phyloP scores from a whole-genome alignment of 1,140 invertebrate genomes.

The Zaprionus vittiger region DNA sequence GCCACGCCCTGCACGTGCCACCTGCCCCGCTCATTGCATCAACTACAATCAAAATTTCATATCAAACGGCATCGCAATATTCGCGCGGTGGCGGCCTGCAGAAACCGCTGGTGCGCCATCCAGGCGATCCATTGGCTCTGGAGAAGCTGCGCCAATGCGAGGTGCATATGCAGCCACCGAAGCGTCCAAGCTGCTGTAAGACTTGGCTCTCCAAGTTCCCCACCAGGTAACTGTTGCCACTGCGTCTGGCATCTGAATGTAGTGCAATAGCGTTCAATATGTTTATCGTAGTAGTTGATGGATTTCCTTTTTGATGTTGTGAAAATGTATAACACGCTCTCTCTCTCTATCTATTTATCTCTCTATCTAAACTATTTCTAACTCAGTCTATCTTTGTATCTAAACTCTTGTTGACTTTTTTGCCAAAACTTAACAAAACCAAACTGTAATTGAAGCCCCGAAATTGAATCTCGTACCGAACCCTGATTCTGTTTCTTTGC shows the following conservation, averaged over 20 bases:
- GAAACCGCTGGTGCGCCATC: slow-evolving; percentile 94
- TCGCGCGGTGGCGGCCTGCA: slow-evolving; percentile 85
- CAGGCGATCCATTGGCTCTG: slow-evolving; percentile 89
- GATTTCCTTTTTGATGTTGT: slow-evolving; percentile 85
- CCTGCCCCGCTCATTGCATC: slow-evolving; percentile 53
- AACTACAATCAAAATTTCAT: slow-evolving; percentile 69
- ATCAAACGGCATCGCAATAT: slow-evolving; percentile 81
- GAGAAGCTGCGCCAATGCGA: slow-evolving; percentile 95
- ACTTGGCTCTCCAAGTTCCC: slow-evolving; percentile 97
- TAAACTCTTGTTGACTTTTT: slow-evolving; percentile 70
- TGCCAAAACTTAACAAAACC: slow-evolving; percentile 46
- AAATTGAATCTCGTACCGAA: slow-evolving; percentile 48
- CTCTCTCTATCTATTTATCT: slow-evolving; percentile 51
- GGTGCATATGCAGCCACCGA: slow-evolving; percentile 89
- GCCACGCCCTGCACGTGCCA: slow-evolving; percentile 21
- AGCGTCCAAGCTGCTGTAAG: slow-evolving; percentile 92
- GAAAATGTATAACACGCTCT: slow-evolving; percentile 72
- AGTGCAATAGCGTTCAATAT: slow-evolving; percentile 50
- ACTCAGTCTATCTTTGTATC: slow-evolving; percentile 46
- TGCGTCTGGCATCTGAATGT: slow-evolving; percentile 20
- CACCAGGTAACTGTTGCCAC: slow-evolving; percentile 75
- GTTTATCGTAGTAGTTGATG: slow-evolving; percentile 75
- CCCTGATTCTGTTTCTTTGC: slow-evolving; percentile 59
- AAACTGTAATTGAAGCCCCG: slow-evolving; percentile 42
- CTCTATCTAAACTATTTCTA: slow-evolving; percentile 55